A percentile compares a stretch with the other conserved stretches of the same genome.
These are phyloP conservation scores for Hyperoplus immaculatus DNA, from an alignment of 2,797 vertebrate species.

Conservation along the genomic window DNA sequence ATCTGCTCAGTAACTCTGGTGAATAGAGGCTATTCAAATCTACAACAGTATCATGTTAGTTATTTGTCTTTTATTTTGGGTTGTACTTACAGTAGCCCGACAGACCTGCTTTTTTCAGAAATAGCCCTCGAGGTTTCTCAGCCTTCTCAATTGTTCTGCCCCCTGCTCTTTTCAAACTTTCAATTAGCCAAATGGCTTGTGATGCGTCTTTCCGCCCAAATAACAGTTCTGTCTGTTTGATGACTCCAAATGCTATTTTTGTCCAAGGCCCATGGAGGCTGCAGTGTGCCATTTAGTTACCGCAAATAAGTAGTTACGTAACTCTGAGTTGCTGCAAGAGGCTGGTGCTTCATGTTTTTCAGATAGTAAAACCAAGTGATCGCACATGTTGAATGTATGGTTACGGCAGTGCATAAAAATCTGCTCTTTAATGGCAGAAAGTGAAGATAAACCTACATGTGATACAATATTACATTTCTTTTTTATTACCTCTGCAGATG, in stretches of 20 bases:
- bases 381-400: not conserved
- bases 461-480: not conserved
- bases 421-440: not conserved
- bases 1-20: too few species aligned
- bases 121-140: conserved; percentile 6
- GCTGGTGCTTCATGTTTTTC: not conserved
- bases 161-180: conserved; percentile 61
- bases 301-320: conserved; percentile 14
- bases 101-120: conserved; percentile 20
- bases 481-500: conserved; percentile 85
- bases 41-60: not conserved
- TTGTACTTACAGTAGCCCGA: not conserved
- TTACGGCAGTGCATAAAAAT: not conserved
- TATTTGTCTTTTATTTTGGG: not conserved
- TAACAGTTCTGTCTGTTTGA: conserved; percentile 50
- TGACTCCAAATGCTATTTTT: conserved; percentile 22
- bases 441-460: not conserved
- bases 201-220: conserved; percentile 54
- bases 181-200: conserved; percentile 71
- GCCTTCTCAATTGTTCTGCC: conserved; percentile 44
- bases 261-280: conserved; percentile 1
- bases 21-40: too few species aligned
- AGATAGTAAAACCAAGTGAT: not conserved
- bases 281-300: conserved; percentile 10
- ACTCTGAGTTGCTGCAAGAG: not conserved